These are phyloP conservation scores for Geodia barretti DNA, from an alignment of 37 sponge, comb jelly and placozoan species.

Conservation along the genomic window DNA sequence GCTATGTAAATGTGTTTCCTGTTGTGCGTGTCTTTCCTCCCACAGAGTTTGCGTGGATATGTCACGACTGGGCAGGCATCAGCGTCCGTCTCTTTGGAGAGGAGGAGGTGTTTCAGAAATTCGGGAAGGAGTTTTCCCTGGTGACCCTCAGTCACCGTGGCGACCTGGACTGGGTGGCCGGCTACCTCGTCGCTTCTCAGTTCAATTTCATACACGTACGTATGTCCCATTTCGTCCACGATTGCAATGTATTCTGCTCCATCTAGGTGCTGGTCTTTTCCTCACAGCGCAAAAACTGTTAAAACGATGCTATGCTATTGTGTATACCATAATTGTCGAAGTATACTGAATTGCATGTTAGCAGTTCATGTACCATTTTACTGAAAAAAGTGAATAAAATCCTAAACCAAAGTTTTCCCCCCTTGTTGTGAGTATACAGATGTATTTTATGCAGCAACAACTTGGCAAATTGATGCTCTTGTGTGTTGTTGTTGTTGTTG, in stretches of 20 bases:
- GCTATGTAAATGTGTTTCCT: no score
- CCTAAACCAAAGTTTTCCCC: neutral
- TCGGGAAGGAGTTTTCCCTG: constrained; percentile 67
- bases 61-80: constrained; percentile 56
- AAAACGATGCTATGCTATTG: no score
- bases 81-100: constrained; percentile 41
- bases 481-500: no score
- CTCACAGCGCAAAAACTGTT: no score
- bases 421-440: neutral
- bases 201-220: constrained; percentile 35
- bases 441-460: neutral
- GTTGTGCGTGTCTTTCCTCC: neutral
- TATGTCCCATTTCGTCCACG: neutral
- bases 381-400: no score
- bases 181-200: constrained; percentile 25
- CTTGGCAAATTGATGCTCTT: no score
- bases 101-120: constrained; percentile 10
- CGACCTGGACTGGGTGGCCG: constrained; percentile 94
- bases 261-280: no score
- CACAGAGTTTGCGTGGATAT: constrained; percentile 60
- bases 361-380: no score
- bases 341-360: no score
- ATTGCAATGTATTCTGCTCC: neutral
- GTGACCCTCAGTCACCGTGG: constrained; percentile 87
- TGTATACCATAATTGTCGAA: no score